phyloP scores from a whole-genome alignment of 2,888 invertebrate species.

The Melinaea menophilus region DNA sequence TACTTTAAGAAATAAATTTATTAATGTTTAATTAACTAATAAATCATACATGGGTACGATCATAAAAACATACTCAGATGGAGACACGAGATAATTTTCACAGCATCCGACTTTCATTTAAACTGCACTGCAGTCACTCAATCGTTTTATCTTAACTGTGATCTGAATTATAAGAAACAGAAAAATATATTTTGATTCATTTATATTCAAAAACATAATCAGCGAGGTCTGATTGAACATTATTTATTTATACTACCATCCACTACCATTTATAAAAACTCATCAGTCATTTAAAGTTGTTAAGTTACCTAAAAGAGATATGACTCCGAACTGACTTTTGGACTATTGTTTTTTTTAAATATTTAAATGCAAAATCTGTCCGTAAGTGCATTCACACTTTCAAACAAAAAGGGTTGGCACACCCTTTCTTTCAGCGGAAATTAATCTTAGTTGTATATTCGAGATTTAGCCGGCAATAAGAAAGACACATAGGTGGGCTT shows the following conservation, averaged over 20 bases:
- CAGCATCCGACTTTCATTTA: conserved; percentile 28
- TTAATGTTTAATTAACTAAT: too few relatives aligned
- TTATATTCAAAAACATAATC: conserved; percentile 35
- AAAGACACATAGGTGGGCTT: conserved; percentile 77
- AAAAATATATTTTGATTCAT: conserved; percentile 28
- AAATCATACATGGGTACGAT: too few relatives aligned
- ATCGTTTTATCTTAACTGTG: conserved; percentile 31
- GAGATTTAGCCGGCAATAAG: conserved; percentile 76
- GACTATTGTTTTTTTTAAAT: too few relatives aligned
- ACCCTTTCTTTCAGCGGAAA: conserved; percentile 74
- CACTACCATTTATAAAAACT: conserved; percentile 16
- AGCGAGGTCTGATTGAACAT: conserved; percentile 21
- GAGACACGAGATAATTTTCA: conserved; percentile 31
- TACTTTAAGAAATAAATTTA: conserved; percentile 20
- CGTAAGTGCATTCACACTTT: conserved; percentile 25
- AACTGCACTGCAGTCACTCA: conserved; percentile 37
- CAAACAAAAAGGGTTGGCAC: conserved; percentile 52
- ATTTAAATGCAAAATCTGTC: conserved; percentile 13
- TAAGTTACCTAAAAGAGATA: too few relatives aligned
- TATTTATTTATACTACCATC: not conserved
- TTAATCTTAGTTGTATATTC: conserved; percentile 78
- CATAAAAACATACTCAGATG: conserved; percentile 27
- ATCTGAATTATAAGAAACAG: conserved; percentile 34
- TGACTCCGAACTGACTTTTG: too few relatives aligned
- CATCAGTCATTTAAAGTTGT: conserved; percentile 8